Conservation (phyloP, 2,797 vertebrate genomes). For the Lagorchestes hirsutus region DNA sequence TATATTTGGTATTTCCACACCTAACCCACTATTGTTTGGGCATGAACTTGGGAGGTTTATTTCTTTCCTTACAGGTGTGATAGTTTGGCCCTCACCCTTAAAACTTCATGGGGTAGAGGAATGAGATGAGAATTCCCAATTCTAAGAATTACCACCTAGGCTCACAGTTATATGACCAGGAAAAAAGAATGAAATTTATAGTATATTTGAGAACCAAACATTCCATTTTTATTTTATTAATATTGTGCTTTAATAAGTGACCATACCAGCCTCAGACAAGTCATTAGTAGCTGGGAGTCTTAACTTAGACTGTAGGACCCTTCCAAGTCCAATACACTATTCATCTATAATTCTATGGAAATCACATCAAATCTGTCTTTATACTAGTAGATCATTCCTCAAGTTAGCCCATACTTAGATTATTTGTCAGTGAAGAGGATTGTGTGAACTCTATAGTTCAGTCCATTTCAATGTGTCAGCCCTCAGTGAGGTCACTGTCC, state of each 20-base stretch:
- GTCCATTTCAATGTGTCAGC: background rate
- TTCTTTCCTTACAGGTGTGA: background rate
- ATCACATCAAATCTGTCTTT: background rate
- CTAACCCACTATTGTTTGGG: background rate
- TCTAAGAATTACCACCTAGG: background rate
- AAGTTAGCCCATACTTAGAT: background rate
- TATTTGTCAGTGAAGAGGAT: background rate
- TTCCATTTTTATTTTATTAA: background rate
- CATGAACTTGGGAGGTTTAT: background rate
- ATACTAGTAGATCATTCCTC: background rate
- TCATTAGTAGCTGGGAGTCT: background rate
- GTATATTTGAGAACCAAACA: background rate
- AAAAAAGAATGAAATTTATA: background rate
- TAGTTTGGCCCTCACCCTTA: background rate
- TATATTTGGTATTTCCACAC: background rate
- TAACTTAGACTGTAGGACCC: background rate
- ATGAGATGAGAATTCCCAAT: background rate
- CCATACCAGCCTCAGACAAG: background rate
- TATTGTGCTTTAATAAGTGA: background rate
- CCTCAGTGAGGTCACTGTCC: background rate
- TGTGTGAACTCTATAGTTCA: background rate
- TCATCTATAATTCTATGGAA: background rate
- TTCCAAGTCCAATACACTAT: background rate
- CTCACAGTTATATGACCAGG: background rate
- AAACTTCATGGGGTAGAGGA: background rate